A percentile compares a stretch with the other conserved stretches of the same genome.
Conservation (phyloP, 2,113 vertebrate species). For the Indicator maculatus region DNA sequence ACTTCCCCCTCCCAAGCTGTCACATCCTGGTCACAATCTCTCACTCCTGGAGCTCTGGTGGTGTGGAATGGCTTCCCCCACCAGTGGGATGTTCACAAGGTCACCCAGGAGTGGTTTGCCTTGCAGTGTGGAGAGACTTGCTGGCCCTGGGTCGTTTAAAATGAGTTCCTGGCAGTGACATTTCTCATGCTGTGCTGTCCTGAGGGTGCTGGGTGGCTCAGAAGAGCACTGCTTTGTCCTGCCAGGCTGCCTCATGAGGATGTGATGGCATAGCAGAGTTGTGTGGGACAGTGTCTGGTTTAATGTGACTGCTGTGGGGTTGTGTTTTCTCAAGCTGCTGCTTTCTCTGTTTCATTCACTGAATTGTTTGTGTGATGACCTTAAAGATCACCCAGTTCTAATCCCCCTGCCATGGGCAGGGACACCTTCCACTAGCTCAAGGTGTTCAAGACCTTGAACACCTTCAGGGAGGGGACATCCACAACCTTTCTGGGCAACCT, state of each 20-base stretch:
- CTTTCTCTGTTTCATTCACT: not conserved
- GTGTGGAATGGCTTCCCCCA: fast-evolving
- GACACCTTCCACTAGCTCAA: too few relatives aligned
- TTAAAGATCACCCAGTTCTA: too few relatives aligned
- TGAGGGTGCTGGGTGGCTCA: not conserved
- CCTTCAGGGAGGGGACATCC: too few relatives aligned
- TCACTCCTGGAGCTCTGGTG: fast-evolving
- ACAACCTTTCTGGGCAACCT: too few relatives aligned
- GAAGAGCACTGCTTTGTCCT: fast-evolving
- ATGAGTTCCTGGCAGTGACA: fast-evolving
- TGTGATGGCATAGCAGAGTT: not conserved
- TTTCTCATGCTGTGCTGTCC: fast-evolving
- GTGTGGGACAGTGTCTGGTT: fast-evolving
- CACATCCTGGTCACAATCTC: fast-evolving
- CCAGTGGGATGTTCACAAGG: fast-evolving
- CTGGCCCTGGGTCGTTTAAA: fast-evolving
- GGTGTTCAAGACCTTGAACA: too few relatives aligned
- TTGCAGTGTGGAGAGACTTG: fast-evolving
- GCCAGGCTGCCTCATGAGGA: not conserved
- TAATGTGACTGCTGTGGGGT: not conserved
- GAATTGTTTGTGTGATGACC: too few relatives aligned
- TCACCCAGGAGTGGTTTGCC: fast-evolving
- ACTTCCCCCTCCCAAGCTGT: not conserved
- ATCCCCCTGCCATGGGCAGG: too few relatives aligned
- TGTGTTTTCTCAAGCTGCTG: not conserved